These are phyloP conservation scores for Emberiza fucata DNA, from an alignment of 2,113 vertebrate species.

Conservation along the genomic window DNA sequence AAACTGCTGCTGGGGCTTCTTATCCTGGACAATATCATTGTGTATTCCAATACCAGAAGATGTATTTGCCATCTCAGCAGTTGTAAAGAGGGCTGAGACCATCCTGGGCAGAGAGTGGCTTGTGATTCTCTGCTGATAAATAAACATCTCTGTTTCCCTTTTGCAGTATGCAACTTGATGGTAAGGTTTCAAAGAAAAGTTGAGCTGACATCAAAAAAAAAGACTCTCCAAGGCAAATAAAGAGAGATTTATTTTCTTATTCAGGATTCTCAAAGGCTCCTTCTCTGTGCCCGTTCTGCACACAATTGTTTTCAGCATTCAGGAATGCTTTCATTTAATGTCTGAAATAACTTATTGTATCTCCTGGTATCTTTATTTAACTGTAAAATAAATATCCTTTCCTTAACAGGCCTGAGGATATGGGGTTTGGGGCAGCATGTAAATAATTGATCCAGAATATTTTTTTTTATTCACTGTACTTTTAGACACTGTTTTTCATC, in stretches of 20 bases:
- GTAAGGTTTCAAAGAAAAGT: constrained; percentile 47
- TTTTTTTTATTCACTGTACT: not conserved
- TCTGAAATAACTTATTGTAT: constrained; percentile 32
- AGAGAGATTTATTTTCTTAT: constrained; percentile 57
- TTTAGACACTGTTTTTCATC: not conserved
- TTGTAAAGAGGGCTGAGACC: not conserved
- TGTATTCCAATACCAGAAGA: not conserved
- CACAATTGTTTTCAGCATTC: constrained; percentile 9
- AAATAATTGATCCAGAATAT: not conserved
- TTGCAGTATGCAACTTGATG: not conserved
- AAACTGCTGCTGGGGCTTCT: not conserved
- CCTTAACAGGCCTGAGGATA: not conserved
- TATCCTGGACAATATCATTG: not conserved
- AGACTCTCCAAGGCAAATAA: constrained; percentile 41
- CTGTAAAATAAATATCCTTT: not conserved
- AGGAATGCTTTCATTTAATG: constrained; percentile 55
- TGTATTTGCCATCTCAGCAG: not conserved
- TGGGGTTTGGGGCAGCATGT: not conserved
- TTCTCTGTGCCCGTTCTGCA: constrained; percentile 15
- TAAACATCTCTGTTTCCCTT: constrained; percentile 31
- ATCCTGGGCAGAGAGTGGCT: not conserved
- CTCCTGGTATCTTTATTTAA: not conserved
- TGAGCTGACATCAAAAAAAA: constrained; percentile 47
- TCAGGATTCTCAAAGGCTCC: constrained; percentile 37
- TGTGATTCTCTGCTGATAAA: constrained; percentile 8